Evolutionary conservation across 2,888 invertebrate species (phyloP), one percentile per base, ranked within the genome.

Genomic region (Netelia virgata): DNA sequence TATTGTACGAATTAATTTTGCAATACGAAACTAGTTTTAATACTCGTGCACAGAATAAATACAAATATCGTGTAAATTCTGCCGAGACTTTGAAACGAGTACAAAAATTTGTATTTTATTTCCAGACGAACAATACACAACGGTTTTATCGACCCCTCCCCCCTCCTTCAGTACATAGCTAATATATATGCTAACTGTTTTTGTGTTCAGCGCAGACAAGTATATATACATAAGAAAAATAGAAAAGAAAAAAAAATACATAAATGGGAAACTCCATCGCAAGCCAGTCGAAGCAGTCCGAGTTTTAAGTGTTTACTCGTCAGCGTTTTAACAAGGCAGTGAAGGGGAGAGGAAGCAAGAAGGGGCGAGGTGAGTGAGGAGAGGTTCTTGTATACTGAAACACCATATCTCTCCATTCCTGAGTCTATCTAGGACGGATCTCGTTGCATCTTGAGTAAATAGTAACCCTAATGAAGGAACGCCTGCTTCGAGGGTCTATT

Each of bases 291-390:
- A 72, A 77, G 74, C 82, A 43, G 77, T 82, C 68, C 64, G 82
- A 74, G 69, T 77, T 82, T 70, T 59, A 70, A 81, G 81, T 82
- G 78, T 78, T 81, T 84, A 74, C 82, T 70, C 74, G 78, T 63
- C 78, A 74, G 84, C 77, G 70, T 78, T 79, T 81, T 74, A 84
- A 82, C 82, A 73, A 70, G 82, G 53, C 53, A 47, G 55, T 9
- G 55, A 55, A 55, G n/a, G 14, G 36, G 61, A 41, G 9, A 6
- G 43, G 50, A 50, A 5, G 23, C 2, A 23, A 1, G 11, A 3
- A 23, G 23, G 23, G 11, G 14, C 11, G 47, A 5, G 5, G 28
- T n/a, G 28, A 28, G 28, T 28, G 28, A 28, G 50, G 14, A 50
- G 16, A 16, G 53, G 16, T n/a, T 53, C 14, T 36, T 61, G 55